These are phyloP conservation scores for Poliocrania exsul DNA, from an alignment of 2,797 vertebrate genomes.

Conservation along the genomic window DNA sequence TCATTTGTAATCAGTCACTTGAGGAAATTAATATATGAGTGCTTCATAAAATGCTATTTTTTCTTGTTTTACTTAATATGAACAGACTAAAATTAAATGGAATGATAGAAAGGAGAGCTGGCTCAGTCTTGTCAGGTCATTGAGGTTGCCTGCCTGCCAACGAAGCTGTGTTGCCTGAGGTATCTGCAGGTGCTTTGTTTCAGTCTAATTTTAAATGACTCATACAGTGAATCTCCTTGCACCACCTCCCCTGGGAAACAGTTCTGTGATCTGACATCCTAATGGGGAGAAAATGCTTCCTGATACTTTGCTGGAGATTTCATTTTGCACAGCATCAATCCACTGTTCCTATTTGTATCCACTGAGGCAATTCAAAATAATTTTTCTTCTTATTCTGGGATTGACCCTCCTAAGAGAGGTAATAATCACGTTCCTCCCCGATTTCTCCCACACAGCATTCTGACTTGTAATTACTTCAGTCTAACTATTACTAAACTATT, in stretches of 20 bases:
- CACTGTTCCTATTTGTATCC: background rate
- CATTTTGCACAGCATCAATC: background rate
- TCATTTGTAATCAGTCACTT: slow-evolving; percentile 34
- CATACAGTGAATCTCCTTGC: background rate
- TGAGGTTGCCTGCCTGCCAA: slow-evolving; percentile 31
- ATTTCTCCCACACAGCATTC: background rate
- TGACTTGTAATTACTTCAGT: background rate
- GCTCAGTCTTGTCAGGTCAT: slow-evolving; percentile 45
- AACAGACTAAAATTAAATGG: slow-evolving; percentile 28
- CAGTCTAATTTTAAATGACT: slow-evolving; percentile 52
- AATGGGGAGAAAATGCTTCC: background rate
- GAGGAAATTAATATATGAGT: background rate
- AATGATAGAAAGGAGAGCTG: slow-evolving; percentile 3
- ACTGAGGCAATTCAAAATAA: background rate
- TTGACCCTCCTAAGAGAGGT: background rate
- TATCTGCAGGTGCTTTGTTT: slow-evolving; percentile 58
- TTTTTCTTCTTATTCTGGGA: background rate
- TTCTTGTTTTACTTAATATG: slow-evolving; percentile 16
- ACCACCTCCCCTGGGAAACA: slow-evolving; percentile 7
- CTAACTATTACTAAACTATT: background rate
- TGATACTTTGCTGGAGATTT: background rate
- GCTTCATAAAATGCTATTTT: slow-evolving; percentile 9
- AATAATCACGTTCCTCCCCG: background rate
- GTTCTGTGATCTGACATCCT: background rate
- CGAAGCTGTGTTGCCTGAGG: background rate